phyloP scores from a whole-genome alignment of 2,888 invertebrate genomes.

The Eucera pruinosa region DNA sequence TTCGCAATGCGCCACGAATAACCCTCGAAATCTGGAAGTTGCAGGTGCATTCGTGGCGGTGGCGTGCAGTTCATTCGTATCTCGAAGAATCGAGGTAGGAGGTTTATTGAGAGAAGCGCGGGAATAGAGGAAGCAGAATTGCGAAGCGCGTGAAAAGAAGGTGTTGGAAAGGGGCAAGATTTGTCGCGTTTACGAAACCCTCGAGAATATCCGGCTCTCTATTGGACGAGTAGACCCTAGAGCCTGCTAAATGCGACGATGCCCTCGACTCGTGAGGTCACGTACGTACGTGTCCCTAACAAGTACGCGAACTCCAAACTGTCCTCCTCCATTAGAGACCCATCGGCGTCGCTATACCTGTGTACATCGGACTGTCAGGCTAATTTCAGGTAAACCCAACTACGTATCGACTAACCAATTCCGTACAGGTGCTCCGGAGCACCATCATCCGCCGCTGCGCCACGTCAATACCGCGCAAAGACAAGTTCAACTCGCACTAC shows the following conservation, averaged over 20 bases:
- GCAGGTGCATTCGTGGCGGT: no score
- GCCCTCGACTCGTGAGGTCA: slow-evolving; percentile 34
- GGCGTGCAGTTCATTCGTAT: no score
- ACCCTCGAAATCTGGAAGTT: no score
- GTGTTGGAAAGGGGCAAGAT: background rate
- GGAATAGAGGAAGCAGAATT: background rate
- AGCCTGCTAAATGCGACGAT: slow-evolving; percentile 76
- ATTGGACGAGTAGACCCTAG: background rate
- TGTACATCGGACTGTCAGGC: slow-evolving; percentile 68
- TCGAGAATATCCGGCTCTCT: slow-evolving; percentile 5
- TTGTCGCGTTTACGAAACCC: slow-evolving; percentile 28
- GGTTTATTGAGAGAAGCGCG: no score
- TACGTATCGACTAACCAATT: slow-evolving; percentile 74
- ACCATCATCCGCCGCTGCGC: slow-evolving; percentile 52
- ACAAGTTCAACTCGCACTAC: slow-evolving; percentile 39
- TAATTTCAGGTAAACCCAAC: slow-evolving; percentile 76
- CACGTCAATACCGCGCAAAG: slow-evolving; percentile 61
- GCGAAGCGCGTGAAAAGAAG: background rate
- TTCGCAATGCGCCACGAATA: no score
- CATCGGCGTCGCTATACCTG: slow-evolving; percentile 64
- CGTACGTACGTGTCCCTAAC: slow-evolving; percentile 64
- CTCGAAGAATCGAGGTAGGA: background rate
- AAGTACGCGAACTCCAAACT: slow-evolving; percentile 63
- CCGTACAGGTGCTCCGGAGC: slow-evolving; percentile 64
- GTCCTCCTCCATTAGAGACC: slow-evolving; percentile 72